A percentile compares a stretch with the other conserved stretches of the same genome.
Conservation (phyloP, 2,888 invertebrate species). For the Mactromeris polynyma region DNA sequence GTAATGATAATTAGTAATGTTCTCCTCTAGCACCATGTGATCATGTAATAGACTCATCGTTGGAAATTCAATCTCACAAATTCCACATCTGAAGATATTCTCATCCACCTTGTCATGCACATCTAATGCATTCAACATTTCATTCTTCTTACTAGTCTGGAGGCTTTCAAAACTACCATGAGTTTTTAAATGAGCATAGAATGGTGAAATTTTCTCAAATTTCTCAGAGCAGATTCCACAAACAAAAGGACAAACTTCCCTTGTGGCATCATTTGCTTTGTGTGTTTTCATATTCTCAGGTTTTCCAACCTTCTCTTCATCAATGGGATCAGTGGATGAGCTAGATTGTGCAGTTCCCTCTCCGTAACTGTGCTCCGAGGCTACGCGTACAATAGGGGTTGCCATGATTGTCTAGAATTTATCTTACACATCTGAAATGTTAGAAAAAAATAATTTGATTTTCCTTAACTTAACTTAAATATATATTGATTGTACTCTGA, state of each 20-base stretch:
- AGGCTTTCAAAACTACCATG: conserved; percentile 18
- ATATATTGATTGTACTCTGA: no score
- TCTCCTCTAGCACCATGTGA: conserved; percentile 61
- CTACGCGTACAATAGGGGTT: background rate
- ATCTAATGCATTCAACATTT: conserved; percentile 19
- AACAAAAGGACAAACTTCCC: conserved; percentile 39
- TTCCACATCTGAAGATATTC: conserved; percentile 52
- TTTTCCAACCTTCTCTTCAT: background rate
- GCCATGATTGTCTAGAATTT: background rate
- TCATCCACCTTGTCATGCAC: conserved; percentile 10
- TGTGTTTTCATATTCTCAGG: background rate
- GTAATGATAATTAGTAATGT: conserved; percentile 53
- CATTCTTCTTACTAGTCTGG: conserved; percentile 24
- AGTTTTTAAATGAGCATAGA: conserved; percentile 40
- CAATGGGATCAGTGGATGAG: background rate
- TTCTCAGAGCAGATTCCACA: conserved; percentile 51
- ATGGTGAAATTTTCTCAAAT: conserved; percentile 35
- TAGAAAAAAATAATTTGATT: no score
- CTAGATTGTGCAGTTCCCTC: background rate
- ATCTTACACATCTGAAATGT: background rate
- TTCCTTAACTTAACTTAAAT: no score
- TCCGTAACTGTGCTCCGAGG: background rate
- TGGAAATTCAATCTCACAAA: conserved; percentile 44
- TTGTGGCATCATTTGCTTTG: background rate
- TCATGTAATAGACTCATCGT: conserved; percentile 58